Percentiles rank a stretch among this genome's conserved stretches.
phyloP scores from a whole-genome alignment of 2,797 vertebrate genomes.

The Lagodon rhomboides region DNA sequence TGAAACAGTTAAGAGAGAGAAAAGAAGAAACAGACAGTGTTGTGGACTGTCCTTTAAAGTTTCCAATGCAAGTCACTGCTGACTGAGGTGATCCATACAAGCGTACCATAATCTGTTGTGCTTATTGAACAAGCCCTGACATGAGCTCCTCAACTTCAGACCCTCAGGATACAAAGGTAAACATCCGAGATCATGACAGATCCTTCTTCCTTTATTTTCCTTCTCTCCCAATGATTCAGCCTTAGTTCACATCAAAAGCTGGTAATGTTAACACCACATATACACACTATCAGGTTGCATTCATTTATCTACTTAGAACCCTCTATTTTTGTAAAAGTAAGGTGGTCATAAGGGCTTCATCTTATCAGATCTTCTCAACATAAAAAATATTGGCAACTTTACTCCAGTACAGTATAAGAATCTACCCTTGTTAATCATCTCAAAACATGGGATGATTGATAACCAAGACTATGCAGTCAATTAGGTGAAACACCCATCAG shows the following conservation, averaged over 20 bases:
- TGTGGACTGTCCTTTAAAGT: neutral
- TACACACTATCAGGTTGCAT: neutral
- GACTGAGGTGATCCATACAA: constrained; percentile 5
- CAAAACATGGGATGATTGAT: neutral
- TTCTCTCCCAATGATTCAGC: neutral
- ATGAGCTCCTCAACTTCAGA: constrained; percentile 4
- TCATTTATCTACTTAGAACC: neutral
- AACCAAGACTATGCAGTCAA: too few species aligned
- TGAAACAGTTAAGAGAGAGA: neutral
- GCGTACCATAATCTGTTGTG: constrained; percentile 13
- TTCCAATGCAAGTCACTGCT: constrained; percentile 8
- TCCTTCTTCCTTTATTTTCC: neutral
- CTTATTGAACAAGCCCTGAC: constrained; percentile 53
- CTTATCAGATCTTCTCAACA: neutral
- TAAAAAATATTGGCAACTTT: neutral
- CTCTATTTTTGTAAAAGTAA: neutral
- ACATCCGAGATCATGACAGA: constrained; percentile 29
- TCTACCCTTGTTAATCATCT: neutral
- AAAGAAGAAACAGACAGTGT: neutral
- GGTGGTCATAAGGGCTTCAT: neutral
- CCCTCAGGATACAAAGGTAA: constrained; percentile 21
- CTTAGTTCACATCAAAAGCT: neutral
- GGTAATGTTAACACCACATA: neutral
- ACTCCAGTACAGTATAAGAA: neutral
- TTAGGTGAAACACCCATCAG: too few species aligned